Evolutionary conservation across 2,113 vertebrate genomes (phyloP).

Genomic region (Sturnus vulgaris): DNA sequence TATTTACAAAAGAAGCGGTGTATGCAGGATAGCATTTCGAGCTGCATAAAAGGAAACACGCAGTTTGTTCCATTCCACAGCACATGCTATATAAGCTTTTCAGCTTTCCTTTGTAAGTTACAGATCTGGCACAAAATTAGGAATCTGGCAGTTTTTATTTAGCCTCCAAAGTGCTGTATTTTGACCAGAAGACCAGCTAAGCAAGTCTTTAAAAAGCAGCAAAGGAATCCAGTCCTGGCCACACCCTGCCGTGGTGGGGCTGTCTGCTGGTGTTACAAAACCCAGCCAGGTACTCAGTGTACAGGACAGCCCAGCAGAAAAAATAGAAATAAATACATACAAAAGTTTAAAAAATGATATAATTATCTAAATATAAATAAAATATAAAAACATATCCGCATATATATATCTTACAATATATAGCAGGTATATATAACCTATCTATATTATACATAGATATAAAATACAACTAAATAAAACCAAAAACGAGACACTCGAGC

Average conservation of each 20-base stretch:
- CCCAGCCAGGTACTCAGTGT: background rate
- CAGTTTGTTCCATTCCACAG: background rate
- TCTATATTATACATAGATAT: background rate
- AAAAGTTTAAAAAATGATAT: background rate
- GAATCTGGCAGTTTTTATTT: background rate
- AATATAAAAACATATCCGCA: no score
- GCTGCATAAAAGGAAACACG: background rate
- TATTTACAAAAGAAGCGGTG: fast-evolving
- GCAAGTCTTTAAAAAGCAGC: background rate
- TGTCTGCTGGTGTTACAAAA: background rate
- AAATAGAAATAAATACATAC: background rate
- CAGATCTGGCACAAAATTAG: background rate
- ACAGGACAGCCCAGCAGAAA: background rate
- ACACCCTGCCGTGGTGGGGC: background rate
- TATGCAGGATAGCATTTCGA: background rate
- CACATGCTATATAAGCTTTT: background rate
- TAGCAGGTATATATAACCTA: background rate
- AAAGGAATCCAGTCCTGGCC: background rate
- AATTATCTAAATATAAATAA: background rate
- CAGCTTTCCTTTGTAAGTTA: background rate
- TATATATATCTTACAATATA: background rate
- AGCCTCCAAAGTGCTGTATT: background rate
- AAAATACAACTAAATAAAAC: background rate
- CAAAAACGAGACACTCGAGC: background rate
- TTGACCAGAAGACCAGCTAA: background rate